Evolutionary conservation across 1,140 invertebrate genomes (phyloP), one percentile per base, ranked within the genome.

Genomic region (Harpegnathos saltator): DNA sequence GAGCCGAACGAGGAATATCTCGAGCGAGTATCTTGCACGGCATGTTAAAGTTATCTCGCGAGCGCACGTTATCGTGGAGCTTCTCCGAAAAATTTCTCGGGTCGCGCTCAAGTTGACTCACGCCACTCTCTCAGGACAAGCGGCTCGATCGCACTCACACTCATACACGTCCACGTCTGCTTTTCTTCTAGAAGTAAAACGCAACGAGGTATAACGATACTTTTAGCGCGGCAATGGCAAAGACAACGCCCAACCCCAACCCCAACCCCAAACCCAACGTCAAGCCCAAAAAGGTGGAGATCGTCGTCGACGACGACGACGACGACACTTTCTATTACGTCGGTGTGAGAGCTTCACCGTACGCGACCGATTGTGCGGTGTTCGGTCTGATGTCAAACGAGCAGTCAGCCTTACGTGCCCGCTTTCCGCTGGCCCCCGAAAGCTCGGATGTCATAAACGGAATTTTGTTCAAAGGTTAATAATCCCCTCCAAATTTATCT

Each of bases 311-410:
- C 50, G 86, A 89, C 84, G 84, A 83, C 15, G 89, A 82, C 29
- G 93, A 94, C 69, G 93, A 87, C 85, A 94, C 90, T 86, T 93
- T 93, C 84, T 93, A 94, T 91, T 98, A 98, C 93, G 94, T 97
- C 83, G 97, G 96, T 62, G 96, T 98, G 48, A 97, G 97, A 93
- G 97, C 96, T 12, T 97, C 97, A 0, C 93, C 97, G 58, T 96
- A 97, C 94, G 95, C 97, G 63, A 92, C 91, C 74, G 96, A 97
- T 89, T 96, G 96, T 90, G 94, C 95, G 86, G 96, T 97, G 5
- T 97, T 97, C 95, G 97, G 97, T 68, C 92, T 97, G 80, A 95
- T 95, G 87, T 88, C 95, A 44, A 95, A 96, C 68, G 97, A 97
- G 93, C 91, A 95, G 33, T 94, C 94, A 85, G 97, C 97, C 1